phyloP scores from a whole-genome alignment of 2,888 invertebrate genomes.

The Branchellion lobata region DNA sequence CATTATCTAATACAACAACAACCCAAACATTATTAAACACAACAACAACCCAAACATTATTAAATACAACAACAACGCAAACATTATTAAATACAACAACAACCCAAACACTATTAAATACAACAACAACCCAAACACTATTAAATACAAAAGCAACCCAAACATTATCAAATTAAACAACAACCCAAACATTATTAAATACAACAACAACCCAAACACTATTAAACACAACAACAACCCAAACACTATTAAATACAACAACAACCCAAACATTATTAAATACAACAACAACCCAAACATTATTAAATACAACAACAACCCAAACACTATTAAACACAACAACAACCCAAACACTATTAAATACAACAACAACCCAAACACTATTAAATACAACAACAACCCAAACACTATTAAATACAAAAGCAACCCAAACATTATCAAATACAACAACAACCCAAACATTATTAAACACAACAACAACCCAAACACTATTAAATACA shows the following conservation, averaged over 20 bases:
- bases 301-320: no score
- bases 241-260: not conserved
- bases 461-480: constrained; percentile 6
- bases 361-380: constrained; percentile 24
- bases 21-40: no score
- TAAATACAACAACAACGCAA: no score
- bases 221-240: constrained; percentile 1
- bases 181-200: not conserved
- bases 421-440: not conserved
- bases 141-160: not conserved
- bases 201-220: not conserved
- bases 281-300: not conserved
- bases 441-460: not conserved
- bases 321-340: not conserved
- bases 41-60: no score
- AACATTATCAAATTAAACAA: no score
- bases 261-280: not conserved
- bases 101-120: no score
- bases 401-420: not conserved
- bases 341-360: not conserved
- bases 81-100: no score
- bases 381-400: not conserved
- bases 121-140: no score
- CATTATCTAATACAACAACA: no score
- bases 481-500: not conserved